These are phyloP conservation scores for Drosophila pandora DNA, from an alignment of 1,140 invertebrate species.

Conservation along the genomic window DNA sequence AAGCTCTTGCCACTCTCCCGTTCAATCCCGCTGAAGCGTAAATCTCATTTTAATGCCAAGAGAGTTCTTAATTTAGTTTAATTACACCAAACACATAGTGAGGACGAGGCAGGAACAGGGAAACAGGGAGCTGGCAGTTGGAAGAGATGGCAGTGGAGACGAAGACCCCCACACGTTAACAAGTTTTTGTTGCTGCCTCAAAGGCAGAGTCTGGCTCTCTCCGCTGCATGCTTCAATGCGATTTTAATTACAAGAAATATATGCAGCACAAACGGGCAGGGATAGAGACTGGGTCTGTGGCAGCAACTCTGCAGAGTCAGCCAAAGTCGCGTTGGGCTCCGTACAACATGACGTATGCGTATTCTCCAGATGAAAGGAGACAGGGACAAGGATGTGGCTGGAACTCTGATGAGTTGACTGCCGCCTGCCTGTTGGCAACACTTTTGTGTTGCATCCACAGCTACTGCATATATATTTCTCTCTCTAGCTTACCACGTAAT, in stretches of 20 bases:
- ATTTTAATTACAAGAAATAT: constrained; percentile 82
- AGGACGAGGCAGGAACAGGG: not conserved
- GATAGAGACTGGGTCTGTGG: not conserved
- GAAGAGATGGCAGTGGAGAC: not conserved
- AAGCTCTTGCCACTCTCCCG: constrained; percentile 64
- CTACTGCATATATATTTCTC: not conserved
- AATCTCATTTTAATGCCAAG: constrained; percentile 82
- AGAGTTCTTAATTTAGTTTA: constrained; percentile 82
- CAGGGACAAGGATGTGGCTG: constrained; percentile 43
- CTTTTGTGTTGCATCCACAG: constrained; percentile 45
- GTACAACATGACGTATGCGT: constrained; percentile 78
- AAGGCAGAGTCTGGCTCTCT: constrained; percentile 68
- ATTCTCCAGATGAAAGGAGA: constrained; percentile 51
- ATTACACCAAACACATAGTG: constrained; percentile 70
- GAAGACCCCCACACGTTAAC: constrained; percentile 55
- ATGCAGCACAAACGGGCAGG: constrained; percentile 43
- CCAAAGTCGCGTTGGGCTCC: constrained; percentile 50
- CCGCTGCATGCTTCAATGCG: constrained; percentile 69
- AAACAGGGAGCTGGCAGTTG: no score
- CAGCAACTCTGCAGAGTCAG: constrained; percentile 60
- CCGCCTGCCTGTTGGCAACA: constrained; percentile 60
- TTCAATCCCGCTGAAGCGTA: constrained; percentile 75
- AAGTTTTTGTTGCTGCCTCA: constrained; percentile 71
- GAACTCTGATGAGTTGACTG: constrained; percentile 30
- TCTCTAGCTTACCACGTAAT: constrained; percentile 64